Evolutionary conservation across 2,888 invertebrate species (phyloP), one percentile per base, ranked within the genome.

Genomic region (Nysson spinosus): DNA sequence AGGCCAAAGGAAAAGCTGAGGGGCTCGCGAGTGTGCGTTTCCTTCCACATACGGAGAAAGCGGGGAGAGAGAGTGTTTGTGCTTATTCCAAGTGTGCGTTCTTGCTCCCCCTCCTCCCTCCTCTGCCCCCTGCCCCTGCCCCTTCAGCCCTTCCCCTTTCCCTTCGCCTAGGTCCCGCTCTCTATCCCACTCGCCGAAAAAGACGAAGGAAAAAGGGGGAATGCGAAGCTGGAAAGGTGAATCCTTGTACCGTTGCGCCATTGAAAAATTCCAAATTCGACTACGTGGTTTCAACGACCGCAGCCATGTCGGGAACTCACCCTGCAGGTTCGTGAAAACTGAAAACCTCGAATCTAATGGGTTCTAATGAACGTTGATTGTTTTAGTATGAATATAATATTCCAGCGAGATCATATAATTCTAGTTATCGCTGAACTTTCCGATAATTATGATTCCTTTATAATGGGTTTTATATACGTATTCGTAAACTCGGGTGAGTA

Each of bases 241-340:
- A 81, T 82, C 81, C 76, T 77, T 75, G 77, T 78, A 74, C 72
- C 72, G 72, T 77, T 73, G 69, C 70, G 70, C 73, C 70, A 73
- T 75, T 55, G 47, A 69, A 61, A 67, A 69, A 62, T 63, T 68
- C 50, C 62, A 55, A 54, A 65, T 63, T 37, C 40, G 28, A 26
- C 37, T 50, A 24, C 40, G 12, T 37, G 26, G 28, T 49, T 49
- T 14, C 32, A 7, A 7, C n/a, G 17, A 30, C 12, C 9, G 32
- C 19, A 3, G 9, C 22, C n/a, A 14, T n/a, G n/a, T n/a, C n/a
- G n/a, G n/a, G n/a, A n/a, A n/a, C n/a, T n/a, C n/a, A n/a, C n/a
- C n/a, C n/a, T n/a, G n/a, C n/a, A n/a, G n/a, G n/a, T n/a, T n/a
- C n/a, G n/a, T n/a, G n/a, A n/a, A n/a, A n/a, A n/a, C n/a, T n/a